phyloP scores from a whole-genome alignment of 2,113 vertebrate genomes.

The Neolamprologus fasciatus region DNA sequence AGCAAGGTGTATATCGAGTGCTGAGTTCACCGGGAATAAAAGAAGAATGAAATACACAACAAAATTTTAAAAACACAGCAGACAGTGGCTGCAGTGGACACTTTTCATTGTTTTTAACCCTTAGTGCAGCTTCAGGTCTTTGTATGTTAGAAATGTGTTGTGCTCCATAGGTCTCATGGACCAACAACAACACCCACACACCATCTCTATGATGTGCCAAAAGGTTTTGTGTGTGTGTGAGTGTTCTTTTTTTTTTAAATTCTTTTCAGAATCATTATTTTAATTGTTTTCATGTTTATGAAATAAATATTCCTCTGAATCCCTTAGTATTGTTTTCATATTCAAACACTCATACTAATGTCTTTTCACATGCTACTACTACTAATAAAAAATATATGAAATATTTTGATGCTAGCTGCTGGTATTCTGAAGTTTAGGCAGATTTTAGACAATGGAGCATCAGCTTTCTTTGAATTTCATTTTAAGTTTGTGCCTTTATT shows the following conservation, averaged over 20 bases:
- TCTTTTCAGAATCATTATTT: not conserved
- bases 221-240: rapidly evolving
- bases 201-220: not conserved
- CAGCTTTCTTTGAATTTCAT: not conserved
- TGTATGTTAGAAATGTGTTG: not conserved
- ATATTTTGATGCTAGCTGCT: not conserved
- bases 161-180: not conserved
- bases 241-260: rapidly evolving
- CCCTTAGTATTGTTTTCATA: not conserved
- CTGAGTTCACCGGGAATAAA: not conserved
- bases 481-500: not conserved
- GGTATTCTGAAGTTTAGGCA: not conserved
- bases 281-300: not conserved
- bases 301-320: not conserved
- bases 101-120: not conserved
- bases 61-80: not conserved
- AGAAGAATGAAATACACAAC: not conserved
- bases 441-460: not conserved
- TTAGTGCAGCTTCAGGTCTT: not conserved
- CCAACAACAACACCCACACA: not conserved
- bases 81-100: not conserved
- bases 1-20: not conserved
- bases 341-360: not conserved
- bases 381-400: not conserved
- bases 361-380: not conserved